Evolutionary conservation across 2,888 invertebrate genomes (phyloP).

Genomic region (Dicycla oo): DNA sequence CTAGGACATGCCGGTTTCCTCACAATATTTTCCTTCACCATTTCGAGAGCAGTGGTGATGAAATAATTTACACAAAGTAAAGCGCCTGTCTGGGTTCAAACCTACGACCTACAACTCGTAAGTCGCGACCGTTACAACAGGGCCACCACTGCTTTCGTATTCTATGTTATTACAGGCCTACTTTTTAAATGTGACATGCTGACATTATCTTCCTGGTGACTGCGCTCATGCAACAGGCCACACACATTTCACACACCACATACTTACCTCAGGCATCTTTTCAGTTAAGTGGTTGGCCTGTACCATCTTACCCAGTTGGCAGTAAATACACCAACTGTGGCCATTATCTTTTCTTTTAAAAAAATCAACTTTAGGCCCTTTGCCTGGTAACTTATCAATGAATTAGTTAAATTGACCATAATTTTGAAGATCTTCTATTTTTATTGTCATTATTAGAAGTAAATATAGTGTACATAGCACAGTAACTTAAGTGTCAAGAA

Average conservation of each 20-base stretch:
- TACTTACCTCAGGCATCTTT: background rate
- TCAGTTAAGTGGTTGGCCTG: background rate
- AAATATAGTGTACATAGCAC: too few species aligned
- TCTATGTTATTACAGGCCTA: background rate
- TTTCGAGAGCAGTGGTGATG: too few species aligned
- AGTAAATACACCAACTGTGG: conserved; percentile 94
- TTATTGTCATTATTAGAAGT: conserved; percentile 58
- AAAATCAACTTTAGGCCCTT: conserved; percentile 83
- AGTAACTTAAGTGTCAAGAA: too few species aligned
- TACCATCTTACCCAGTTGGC: conserved; percentile 77
- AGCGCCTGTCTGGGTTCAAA: too few species aligned
- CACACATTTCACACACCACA: background rate
- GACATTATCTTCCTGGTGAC: background rate
- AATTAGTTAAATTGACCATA: conserved; percentile 78
- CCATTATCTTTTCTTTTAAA: conserved; percentile 90
- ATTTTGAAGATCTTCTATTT: conserved; percentile 70
- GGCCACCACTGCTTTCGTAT: too few species aligned
- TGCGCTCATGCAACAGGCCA: background rate
- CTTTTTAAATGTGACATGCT: background rate
- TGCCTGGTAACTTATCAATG: conserved; percentile 70
- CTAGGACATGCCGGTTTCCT: too few species aligned
- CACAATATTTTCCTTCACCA: too few species aligned
- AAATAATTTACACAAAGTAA: too few species aligned
- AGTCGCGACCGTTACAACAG: too few species aligned
- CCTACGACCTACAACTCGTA: too few species aligned